Evolutionary conservation across 2,888 invertebrate genomes (phyloP).

Genomic region (Chamaedrilus cognettii): DNA sequence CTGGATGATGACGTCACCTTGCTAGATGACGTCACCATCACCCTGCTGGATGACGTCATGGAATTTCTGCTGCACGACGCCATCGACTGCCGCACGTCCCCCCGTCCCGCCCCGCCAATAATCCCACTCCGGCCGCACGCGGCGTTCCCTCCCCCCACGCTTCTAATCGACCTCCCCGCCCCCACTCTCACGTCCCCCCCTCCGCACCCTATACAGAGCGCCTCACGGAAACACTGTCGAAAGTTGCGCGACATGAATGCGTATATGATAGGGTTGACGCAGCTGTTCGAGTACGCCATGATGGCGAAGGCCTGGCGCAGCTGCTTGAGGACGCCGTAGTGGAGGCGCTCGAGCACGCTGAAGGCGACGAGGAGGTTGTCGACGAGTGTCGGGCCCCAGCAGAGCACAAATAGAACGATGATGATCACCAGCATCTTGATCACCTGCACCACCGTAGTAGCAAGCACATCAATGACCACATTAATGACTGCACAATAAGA

Average conservation of each 20-base stretch:
- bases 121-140: too few species aligned
- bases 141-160: too few species aligned
- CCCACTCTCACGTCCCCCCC: background rate
- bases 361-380: conserved; percentile 71
- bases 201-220: conserved; percentile 4
- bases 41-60: too few species aligned
- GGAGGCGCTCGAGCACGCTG: conserved; percentile 62
- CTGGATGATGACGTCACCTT: too few species aligned
- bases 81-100: too few species aligned
- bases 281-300: conserved; percentile 74
- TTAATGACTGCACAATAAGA: too few species aligned
- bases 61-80: too few species aligned
- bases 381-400: conserved; percentile 71
- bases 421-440: conserved; percentile 75
- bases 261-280: conserved; percentile 74
- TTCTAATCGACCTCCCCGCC: too few species aligned
- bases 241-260: conserved; percentile 76
- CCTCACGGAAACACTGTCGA: conserved; percentile 60
- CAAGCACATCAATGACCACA: background rate
- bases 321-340: conserved; percentile 65
- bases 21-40: too few species aligned
- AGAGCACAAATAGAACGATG: conserved; percentile 70
- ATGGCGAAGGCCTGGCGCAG: conserved; percentile 68
- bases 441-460: conserved; percentile 64
- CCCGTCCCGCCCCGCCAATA: too few species aligned